Evolutionary conservation across 2,113 vertebrate genomes (phyloP), one percentile per base, ranked within the genome.

Genomic region (Limnothrissa miodon): DNA sequence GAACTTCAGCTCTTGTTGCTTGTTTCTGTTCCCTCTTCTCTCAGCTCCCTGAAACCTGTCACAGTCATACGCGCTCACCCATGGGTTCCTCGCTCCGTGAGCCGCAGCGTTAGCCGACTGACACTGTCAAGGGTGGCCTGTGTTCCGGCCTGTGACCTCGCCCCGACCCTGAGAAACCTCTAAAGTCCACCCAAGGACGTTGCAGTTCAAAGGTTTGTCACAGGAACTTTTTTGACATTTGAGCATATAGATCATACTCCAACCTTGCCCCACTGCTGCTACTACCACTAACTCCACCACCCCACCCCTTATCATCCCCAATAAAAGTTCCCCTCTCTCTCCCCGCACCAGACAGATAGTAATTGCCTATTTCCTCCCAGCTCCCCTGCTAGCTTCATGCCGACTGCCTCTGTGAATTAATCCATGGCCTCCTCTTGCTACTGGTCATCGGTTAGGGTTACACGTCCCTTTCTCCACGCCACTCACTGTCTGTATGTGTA

Each of bases 291-390:
- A 74, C n/a, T 39, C 80, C 17, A 42, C 44, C 44, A 17, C 33
- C 39, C 36, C 56, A 19, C 1, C 59, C 25, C 80, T 78, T 56
- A 80, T 85, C 81, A 84, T 36, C n/a, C 36, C 80, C 83, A 84
- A 82, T 86, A 82, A 86, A 82, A 17, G 59, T 82, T 79, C 51
- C 21, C 48, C 45, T 23, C 44, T 83, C 39, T 62, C 80, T 80
- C 59, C 45, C 74, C 53, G 78, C 13, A 51, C 45, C 45, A 79
- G 80, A 81, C 44, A 42, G 66, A 82, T 83, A 78, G 44, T 83
- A 84, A 78, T 53, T 15, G n/a, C 80, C 25, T n/a, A 39, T 85
- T 78, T 83, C 62, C 42, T 39, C 48, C 39, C 79, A 25, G 42
- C 51, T 59, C 66, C 66, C 29, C 25, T 13, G 33, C 66, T 74